These are phyloP conservation scores for Drosophila bocqueti DNA, from an alignment of 1,140 invertebrate species.

Conservation along the genomic window DNA sequence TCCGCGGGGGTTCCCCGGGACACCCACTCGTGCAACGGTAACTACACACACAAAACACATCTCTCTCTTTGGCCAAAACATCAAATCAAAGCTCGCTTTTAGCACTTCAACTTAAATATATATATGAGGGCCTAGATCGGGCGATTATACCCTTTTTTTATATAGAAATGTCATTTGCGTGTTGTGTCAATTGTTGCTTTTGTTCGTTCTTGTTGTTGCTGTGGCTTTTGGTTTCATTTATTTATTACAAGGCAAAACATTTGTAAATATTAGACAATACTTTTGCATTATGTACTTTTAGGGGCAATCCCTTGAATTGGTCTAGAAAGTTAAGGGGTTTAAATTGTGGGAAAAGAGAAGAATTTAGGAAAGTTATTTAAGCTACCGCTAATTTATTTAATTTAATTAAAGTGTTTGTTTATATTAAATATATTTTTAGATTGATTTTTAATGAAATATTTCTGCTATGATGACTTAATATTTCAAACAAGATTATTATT, in stretches of 20 bases:
- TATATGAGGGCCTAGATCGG: slow-evolving; percentile 8
- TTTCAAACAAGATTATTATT: too few relatives aligned
- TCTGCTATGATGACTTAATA: too few relatives aligned
- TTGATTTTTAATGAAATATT: too few relatives aligned
- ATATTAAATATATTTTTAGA: too few relatives aligned
- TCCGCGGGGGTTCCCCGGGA: slow-evolving; percentile 18
- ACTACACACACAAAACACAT: slow-evolving; percentile 25
- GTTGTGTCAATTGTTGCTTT: slow-evolving; percentile 47
- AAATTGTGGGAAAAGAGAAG: background rate
- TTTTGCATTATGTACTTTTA: slow-evolving; percentile 65
- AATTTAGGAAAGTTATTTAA: too few relatives aligned
- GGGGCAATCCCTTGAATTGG: background rate
- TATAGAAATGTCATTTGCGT: slow-evolving; percentile 64
- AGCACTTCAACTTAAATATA: slow-evolving; percentile 70
- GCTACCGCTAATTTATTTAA: too few relatives aligned
- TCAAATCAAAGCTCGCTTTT: slow-evolving; percentile 74
- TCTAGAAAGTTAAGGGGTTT: background rate
- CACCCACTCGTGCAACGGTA: slow-evolving; percentile 61
- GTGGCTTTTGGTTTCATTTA: slow-evolving; percentile 37
- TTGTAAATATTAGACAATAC: slow-evolving; percentile 78
- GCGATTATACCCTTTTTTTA: slow-evolving; percentile 10
- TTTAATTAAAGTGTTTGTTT: too few relatives aligned
- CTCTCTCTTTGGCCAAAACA: slow-evolving; percentile 22
- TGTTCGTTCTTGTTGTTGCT: background rate
- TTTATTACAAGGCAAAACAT: slow-evolving; percentile 69